Base-by-base conservation (phyloP, 2,888 invertebrate genomes). In the Odontocolon sp. region DNA sequence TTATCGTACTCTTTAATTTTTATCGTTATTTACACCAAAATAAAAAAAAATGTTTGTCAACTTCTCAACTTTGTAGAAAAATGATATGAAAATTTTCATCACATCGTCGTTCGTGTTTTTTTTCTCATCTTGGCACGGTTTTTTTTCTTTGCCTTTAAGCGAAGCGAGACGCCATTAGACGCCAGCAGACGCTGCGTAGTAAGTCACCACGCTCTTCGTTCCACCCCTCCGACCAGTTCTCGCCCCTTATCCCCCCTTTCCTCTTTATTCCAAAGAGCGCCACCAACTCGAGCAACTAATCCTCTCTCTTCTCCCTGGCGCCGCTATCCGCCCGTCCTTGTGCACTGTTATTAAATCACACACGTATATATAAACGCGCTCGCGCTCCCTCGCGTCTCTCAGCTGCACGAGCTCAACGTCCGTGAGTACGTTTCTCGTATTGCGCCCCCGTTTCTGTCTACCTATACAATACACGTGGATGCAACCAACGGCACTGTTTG, bases 231-330 rank as follows among this genome's bases (percentile, higher is more conserved):
- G 14, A 42, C 9, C 23, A 26, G 9, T 26, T 28, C 47, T 9
- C 36, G 50, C 18, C 21, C 59, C 9, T 31, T 18, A 31, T 36
- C 47, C 11, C n/a, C n/a, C 14, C 36, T 59, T 61, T 8, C 36
- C 61, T 70, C 42, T 64, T 54, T 71, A 71, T 71, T 71, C 16
- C 64, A 50, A 59, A 59, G n/a, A n/a, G 50, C 64, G 31, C 64
- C 54, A 16, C 33, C 56, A 52, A 67, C 54, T 52, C 54, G 28
- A 23, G 42, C 68, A 59, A 68, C 36, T 70, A 61, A 38, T 47
- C 38, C 63, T 16, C 38, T 14, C 42, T 33, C 23, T 38, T 23
- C 14, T n/a, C 36, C 52, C 23, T 26, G 9, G 23, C 54, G 23
- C 36, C 50, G 16, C 31, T 59, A 33, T 40, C 50, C 38, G 21